Base-by-base conservation (phyloP, 2,888 invertebrate genomes). In the Ischnura elegans region DNA sequence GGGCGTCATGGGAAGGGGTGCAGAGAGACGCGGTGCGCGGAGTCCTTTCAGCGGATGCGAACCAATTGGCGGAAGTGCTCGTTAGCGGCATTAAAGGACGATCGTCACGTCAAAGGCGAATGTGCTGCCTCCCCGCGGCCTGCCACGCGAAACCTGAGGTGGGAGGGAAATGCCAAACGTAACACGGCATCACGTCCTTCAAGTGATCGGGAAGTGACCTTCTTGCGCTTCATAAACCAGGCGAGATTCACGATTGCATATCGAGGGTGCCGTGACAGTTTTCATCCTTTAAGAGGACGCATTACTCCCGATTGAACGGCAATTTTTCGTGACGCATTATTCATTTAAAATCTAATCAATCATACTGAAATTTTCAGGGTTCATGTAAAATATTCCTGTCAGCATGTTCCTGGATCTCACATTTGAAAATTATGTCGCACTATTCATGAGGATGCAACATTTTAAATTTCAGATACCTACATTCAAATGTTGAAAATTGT, bases 41-140 rank as follows among this genome's bases (percentile, higher is more conserved):
- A 13, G 19, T 61, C 61, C 61, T 21, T 25, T 61, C 61, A 61
- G 61, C 76, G 76, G 76, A 76, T 76, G 76, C 16, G 76, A 36
- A 29, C 76, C 76, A 76, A 76, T 76, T 76, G 76, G 76, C 76
- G 76, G 76, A 76, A 76, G 76, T 76, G 76, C 76, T 76, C 76
- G 36, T 76, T 76, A 76, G 61, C n/a, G 76, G 76, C 61, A 61
- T 61, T 61, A 61, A 61, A 25, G 61, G 61, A n/a, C 3, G 61
- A n/a, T 6, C 25, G n/a, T 61, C 61, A n/a, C 61, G 61, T 61
- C 61, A 61, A 61, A 61, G 25, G 61, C 61, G 61, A 61, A 61
- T 61, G 61, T 25, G 61, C 25, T n/a, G 61, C 61, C 61, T 61
- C 61, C 5, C 61, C 6, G 61, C 25, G 61, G 61, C n/a, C 6